These are phyloP conservation scores for Erethizon dorsatum DNA, from an alignment of 2,797 vertebrate species.

Conservation along the genomic window DNA sequence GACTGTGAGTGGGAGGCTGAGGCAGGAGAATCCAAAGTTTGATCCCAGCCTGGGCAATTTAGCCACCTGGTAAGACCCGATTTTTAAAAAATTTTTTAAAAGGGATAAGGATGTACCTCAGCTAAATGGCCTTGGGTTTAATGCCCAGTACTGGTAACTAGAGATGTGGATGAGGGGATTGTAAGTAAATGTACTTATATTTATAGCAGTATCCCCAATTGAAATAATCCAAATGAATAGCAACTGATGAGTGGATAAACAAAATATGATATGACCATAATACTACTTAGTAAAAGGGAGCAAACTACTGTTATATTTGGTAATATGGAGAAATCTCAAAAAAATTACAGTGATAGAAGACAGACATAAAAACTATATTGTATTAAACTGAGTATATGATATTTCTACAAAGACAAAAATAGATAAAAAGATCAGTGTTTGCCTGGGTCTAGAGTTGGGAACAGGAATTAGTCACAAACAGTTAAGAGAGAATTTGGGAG, in stretches of 20 bases:
- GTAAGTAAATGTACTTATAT: background rate
- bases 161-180: background rate
- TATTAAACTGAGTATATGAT: background rate
- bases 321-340: background rate
- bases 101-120: no score
- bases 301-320: constrained; percentile 2
- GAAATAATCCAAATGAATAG: background rate
- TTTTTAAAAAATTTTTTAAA: background rate
- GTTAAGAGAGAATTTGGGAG: background rate
- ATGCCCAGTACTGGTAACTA: background rate
- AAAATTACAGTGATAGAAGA: background rate
- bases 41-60: background rate
- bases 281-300: background rate
- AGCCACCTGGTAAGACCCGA: background rate
- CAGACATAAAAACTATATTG: background rate
- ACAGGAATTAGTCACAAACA: background rate
- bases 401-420: constrained; percentile 20
- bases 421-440: background rate
- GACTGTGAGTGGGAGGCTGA: background rate
- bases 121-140: background rate
- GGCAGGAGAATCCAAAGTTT: background rate
- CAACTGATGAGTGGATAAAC: background rate
- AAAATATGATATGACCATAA: background rate
- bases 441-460: background rate
- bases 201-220: background rate